Conservation (phyloP, 1,140 invertebrate species). For the Caenorhabditis inopinata region DNA sequence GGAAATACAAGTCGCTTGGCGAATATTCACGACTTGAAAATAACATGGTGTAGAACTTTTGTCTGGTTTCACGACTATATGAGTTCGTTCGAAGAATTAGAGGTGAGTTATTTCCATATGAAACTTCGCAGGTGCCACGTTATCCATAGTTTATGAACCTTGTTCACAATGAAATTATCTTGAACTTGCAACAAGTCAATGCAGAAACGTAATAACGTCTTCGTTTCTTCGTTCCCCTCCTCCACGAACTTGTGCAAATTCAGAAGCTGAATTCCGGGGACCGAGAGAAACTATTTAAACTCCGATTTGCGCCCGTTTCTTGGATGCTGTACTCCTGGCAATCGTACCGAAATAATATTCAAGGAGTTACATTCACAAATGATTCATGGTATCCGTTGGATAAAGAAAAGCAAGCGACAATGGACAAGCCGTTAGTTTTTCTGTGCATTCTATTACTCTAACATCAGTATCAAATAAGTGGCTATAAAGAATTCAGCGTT, state of each 20-base stretch:
- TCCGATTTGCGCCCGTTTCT: background rate
- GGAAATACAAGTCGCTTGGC: background rate
- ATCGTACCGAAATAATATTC: background rate
- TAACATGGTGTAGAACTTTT: constrained; percentile 13
- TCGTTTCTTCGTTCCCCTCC: no score
- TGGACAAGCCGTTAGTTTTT: background rate
- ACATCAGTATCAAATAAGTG: no score
- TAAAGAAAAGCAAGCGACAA: background rate
- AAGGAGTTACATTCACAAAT: constrained; percentile 28
- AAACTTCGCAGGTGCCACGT: background rate
- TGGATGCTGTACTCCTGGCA: background rate
- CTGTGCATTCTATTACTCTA: no score
- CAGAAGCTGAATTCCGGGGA: background rate
- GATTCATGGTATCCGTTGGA: background rate
- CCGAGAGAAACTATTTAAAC: background rate
- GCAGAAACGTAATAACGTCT: no score
- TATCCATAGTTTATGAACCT: no score
- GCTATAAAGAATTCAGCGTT: background rate
- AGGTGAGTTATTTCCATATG: background rate
- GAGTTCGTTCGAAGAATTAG: background rate
- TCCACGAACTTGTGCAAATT: no score
- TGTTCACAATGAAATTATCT: no score
- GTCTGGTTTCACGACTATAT: constrained; percentile 12
- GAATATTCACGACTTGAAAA: background rate
- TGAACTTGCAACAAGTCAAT: no score